Conservation (phyloP, 2,797 vertebrate species). For the Selene dorsalis region DNA sequence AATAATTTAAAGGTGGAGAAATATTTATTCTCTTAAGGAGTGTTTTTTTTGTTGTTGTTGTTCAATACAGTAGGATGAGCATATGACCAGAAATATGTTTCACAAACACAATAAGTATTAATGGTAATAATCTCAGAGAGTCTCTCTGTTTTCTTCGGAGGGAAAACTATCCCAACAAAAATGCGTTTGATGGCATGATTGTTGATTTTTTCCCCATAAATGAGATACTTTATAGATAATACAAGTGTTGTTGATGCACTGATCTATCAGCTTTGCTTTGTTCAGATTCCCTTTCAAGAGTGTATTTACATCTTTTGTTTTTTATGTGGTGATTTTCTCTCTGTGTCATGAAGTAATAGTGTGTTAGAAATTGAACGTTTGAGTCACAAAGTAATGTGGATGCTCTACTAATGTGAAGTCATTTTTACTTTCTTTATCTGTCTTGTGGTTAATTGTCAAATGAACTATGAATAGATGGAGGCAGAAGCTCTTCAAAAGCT, state of each 20-base stretch:
- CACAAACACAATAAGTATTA: conserved; percentile 54
- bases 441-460: conserved; percentile 21
- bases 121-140: conserved; percentile 28
- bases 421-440: conserved; percentile 16
- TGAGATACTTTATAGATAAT: neutral
- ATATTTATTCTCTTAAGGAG: neutral
- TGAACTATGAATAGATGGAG: conserved; percentile 8
- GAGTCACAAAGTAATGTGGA: conserved; percentile 7
- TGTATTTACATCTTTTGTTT: neutral
- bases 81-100: conserved; percentile 17
- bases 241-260: conserved; percentile 24
- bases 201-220: conserved; percentile 11
- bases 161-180: conserved; percentile 13
- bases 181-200: conserved; percentile 12
- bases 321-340: conserved; percentile 6
- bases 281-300: neutral
- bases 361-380: conserved; percentile 15
- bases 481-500: neutral
- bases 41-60: neutral
- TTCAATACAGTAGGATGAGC: neutral
- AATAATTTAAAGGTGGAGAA: conserved; percentile 12
- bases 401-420: conserved; percentile 19
- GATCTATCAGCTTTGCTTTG: conserved; percentile 2
- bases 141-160: conserved; percentile 35
- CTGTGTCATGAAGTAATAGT: conserved; percentile 4